Base-by-base conservation (phyloP, 2,888 invertebrate genomes). In the Xylota sylvarum region DNA sequence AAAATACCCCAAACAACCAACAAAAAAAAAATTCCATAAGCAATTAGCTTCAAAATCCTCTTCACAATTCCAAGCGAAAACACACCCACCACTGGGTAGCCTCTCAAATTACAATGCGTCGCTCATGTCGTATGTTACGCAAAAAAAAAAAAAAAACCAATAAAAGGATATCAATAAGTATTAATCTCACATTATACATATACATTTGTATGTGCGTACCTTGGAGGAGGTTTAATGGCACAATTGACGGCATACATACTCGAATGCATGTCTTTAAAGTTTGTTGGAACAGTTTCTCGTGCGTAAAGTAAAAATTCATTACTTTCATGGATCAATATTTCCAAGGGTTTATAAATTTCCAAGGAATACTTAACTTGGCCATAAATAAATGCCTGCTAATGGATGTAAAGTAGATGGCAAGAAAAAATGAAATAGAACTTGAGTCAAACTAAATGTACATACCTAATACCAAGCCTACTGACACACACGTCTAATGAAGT, bases 401-500 rank as follows among this genome's bases (percentile, higher is more conserved):
- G 55, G 55, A 17, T 32, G 35, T 17, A 56, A 56, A 5, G n/a
- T 3, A n/a, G n/a, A 1, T 12, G 50, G 2, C 5, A 5, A 9
- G 32, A 32, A 32, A 6, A 55, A n/a, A 55, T 32, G 7, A 14
- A 35, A 14, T 7, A 35, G 17, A 17, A 35, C 32, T 19, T 23
- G 27, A 30, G 1, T 35, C 30, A 17, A 56, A 17, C 14, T 56
- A 10, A 14, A 23, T 19, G 50, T 50, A 52, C 5, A 0, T 23
- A 64, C 43, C 74, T 32, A 35, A 0, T 23, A 64, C 43, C 74
- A 43, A 35, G 62, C 46, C 46, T 74, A 19, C 74, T 55, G 74
- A 74, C 23, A 74, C 23, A 74, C 55, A 64, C 46, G 55, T 55
- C 40, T 55, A 56, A 56, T 76, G 56, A 58, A 58, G 64, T 56